Conservation (phyloP, 2,113 vertebrate species). For the Carassius auratus region DNA sequence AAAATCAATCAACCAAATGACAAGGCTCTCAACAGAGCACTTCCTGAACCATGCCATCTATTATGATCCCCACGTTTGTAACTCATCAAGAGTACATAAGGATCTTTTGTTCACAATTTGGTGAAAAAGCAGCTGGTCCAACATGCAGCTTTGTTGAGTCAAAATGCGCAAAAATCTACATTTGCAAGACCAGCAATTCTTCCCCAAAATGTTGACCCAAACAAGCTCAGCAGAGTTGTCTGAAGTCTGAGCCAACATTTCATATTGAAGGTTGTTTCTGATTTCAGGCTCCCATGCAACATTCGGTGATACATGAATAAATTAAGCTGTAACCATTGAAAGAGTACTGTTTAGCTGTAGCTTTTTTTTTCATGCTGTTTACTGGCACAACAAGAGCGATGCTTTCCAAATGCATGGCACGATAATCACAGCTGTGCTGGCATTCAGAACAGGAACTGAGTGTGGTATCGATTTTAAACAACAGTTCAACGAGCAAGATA, state of each 20-base stretch:
- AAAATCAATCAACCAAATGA: constrained; percentile 4
- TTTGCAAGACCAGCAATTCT: not conserved
- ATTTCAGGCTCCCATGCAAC: not conserved
- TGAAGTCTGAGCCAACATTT: not conserved
- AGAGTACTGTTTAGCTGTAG: not conserved
- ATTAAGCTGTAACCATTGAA: not conserved
- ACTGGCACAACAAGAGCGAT: not conserved
- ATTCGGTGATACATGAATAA: not conserved
- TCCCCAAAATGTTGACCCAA: not conserved
- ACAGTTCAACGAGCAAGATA: not conserved
- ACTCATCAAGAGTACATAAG: not conserved
- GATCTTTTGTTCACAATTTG: not conserved
- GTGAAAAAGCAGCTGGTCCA: not conserved
- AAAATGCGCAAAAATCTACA: not conserved
- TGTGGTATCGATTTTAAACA: not conserved
- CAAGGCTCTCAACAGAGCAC: not conserved
- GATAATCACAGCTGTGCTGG: not conserved
- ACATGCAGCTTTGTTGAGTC: not conserved
- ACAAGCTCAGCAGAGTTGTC: not conserved
- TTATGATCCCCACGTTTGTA: not conserved
- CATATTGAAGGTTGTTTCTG: not conserved
- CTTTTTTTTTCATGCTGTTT: not conserved
- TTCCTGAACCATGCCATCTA: not conserved
- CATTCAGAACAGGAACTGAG: not conserved
- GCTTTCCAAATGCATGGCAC: not conserved